These are phyloP conservation scores for Nannospalax galili DNA, from an alignment of 2,113 vertebrate species.

Conservation along the genomic window DNA sequence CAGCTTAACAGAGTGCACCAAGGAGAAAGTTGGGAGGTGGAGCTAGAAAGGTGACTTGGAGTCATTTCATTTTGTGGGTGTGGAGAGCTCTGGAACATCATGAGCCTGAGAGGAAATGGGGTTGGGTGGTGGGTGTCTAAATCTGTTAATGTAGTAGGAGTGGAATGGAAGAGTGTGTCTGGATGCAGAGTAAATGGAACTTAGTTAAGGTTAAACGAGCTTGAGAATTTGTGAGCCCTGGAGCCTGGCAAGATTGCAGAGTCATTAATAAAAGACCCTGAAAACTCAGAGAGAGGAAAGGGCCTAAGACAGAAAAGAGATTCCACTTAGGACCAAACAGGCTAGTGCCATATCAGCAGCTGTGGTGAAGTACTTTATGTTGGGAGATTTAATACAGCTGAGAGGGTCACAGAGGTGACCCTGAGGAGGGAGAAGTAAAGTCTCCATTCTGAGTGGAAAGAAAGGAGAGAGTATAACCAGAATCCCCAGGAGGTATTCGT, in stretches of 20 bases:
- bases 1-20: neutral
- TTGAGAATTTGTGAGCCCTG: neutral
- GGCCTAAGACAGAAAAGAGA: neutral
- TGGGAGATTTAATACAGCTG: slow-evolving; percentile 18
- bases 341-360: neutral
- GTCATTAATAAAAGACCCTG: neutral
- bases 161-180: neutral
- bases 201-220: neutral
- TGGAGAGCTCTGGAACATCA: neutral
- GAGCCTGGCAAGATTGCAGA: neutral
- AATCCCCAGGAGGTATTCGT: neutral
- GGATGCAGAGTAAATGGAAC: neutral
- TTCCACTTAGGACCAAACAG: neutral
- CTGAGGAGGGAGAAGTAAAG: neutral
- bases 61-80: neutral
- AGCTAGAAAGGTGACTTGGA: neutral
- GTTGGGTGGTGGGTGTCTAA: neutral
- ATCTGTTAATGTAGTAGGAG: neutral
- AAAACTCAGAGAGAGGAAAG: neutral
- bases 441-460: neutral
- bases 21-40: neutral
- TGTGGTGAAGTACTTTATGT: neutral
- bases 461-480: neutral
- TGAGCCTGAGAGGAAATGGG: neutral
- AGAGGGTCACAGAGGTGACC: neutral